Base-by-base conservation (phyloP, 1,140 invertebrate genomes). In the Ditylenchus dipsaci region DNA sequence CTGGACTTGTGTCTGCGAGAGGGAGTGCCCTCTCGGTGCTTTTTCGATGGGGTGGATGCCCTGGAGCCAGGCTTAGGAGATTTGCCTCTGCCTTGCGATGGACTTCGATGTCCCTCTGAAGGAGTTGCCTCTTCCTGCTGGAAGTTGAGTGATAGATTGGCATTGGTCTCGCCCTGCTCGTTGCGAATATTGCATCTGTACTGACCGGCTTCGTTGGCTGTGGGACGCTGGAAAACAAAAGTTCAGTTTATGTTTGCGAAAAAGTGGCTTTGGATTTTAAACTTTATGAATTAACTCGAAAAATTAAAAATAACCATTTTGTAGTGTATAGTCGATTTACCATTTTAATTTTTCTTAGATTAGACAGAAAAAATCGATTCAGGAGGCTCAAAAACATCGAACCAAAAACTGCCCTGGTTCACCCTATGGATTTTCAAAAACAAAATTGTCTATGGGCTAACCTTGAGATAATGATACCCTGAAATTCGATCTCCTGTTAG, bases 181-280 rank as follows among this genome's bases (percentile, higher is more conserved):
- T 97, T 97, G 84, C 95, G 96, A 69, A 97, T 93, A 79, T 93
- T 94, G 83, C 94, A 96, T 85, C 97, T 97, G 86, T 97, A 99
- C 38, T 95, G 87, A 45, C 95, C 95, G 76, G 93, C 94, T 86
- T 98, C 94, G 78, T 92, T 90, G 71, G 91, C 88, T 76, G 90
- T 90, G 67, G 94, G 93, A 86, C 95, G 91, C 86, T 89, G 78
- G 33, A 85, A 80, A 61, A 13, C 26, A 26, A 61, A 11, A 26
- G 11, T 61, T 74, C 65, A 29, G 61, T 74, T 65, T 15, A 13
- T n/a, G n/a, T n/a, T n/a, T n/a, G n/a, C n/a, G n/a, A n/a, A n/a
- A n/a, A n/a, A 26, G 30, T 15, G 11, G 21, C 30, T 59, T 59
- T 21, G 23, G 11, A 11, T 59, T 26, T 13, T 13, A 11, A 59